These are phyloP conservation scores for Trachelipus rathkii DNA, from an alignment of 1,140 invertebrate species.

Conservation along the genomic window DNA sequence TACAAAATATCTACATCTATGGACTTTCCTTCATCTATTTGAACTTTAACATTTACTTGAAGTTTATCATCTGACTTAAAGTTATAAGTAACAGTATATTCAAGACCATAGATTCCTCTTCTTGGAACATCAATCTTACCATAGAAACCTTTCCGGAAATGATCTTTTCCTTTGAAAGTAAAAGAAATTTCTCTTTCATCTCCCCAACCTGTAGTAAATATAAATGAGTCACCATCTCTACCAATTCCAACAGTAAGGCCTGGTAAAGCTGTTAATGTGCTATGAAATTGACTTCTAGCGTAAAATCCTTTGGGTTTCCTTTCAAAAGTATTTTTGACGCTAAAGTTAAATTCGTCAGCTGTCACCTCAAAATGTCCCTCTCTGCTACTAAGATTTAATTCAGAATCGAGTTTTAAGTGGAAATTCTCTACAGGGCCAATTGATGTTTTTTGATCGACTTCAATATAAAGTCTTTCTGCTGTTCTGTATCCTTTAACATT, in stretches of 20 bases:
- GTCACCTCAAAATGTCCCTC: constrained; percentile 33
- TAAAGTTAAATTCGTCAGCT: constrained; percentile 32
- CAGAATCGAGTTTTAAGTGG: constrained; percentile 33
- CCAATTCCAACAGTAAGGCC: constrained; percentile 40
- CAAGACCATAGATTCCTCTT: constrained; percentile 32
- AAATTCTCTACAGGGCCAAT: constrained; percentile 13
- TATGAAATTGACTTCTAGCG: constrained; percentile 33
- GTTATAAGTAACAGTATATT: constrained; percentile 35
- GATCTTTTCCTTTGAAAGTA: constrained; percentile 37
- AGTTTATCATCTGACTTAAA: constrained; percentile 33
- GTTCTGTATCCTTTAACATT: constrained; percentile 37
- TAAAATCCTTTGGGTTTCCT: constrained; percentile 34
- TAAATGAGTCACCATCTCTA: constrained; percentile 25
- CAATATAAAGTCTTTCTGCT: constrained; percentile 29
- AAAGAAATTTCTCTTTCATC: constrained; percentile 37
- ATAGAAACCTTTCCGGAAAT: constrained; percentile 35
- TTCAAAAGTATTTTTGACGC: constrained; percentile 33
- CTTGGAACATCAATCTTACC: constrained; percentile 39
- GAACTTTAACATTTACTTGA: constrained; percentile 23
- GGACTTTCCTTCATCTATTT: constrained; percentile 28
- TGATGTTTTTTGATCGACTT: constrained; percentile 24
- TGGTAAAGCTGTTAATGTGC: constrained; percentile 33
- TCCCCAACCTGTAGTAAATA: constrained; percentile 35
- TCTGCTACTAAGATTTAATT: constrained; percentile 26
- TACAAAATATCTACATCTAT: constrained; percentile 34